phyloP scores from a whole-genome alignment of 2,888 invertebrate genomes.

The Xanthorhoe spadicearia region DNA sequence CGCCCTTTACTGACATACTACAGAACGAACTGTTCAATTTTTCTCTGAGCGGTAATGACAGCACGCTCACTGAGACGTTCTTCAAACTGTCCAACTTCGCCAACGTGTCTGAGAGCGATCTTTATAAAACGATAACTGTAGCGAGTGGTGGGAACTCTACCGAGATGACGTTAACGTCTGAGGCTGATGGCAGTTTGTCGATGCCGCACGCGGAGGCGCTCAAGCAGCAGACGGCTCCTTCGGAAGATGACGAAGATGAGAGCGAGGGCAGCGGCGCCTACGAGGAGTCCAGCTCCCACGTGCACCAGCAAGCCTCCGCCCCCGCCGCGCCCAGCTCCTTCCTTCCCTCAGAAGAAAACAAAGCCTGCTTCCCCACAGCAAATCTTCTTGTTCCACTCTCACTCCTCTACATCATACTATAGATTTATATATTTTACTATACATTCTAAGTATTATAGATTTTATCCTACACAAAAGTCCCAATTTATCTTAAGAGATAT shows the following conservation, averaged over 20 bases:
- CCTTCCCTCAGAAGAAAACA: slow-evolving; percentile 69
- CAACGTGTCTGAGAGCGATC: slow-evolving; percentile 56
- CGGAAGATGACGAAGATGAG: slow-evolving; percentile 78
- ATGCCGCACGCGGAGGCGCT: slow-evolving; percentile 68
- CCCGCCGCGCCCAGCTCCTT: slow-evolving; percentile 76
- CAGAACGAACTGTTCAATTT: slow-evolving; percentile 64
- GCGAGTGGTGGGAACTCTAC: slow-evolving; percentile 44
- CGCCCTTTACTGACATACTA: slow-evolving; percentile 61
- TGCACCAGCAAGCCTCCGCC: slow-evolving; percentile 61
- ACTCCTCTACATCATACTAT: slow-evolving; percentile 50
- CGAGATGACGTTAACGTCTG: slow-evolving; percentile 41
- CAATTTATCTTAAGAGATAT: slow-evolving; percentile 49
- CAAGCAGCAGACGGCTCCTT: slow-evolving; percentile 71
- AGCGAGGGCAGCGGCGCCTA: slow-evolving; percentile 73
- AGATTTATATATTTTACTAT: slow-evolving; percentile 43
- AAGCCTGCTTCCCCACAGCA: slow-evolving; percentile 46
- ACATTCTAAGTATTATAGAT: slow-evolving; percentile 36
- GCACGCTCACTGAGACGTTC: slow-evolving; percentile 55
- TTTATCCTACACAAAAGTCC: slow-evolving; percentile 34
- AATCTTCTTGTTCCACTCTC: slow-evolving; percentile 35
- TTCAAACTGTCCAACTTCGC: slow-evolving; percentile 58
- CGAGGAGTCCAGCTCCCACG: slow-evolving; percentile 59
- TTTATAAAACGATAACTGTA: slow-evolving; percentile 60
- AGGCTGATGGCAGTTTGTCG: slow-evolving; percentile 38
- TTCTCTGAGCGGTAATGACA: slow-evolving; percentile 49